These are phyloP conservation scores for Mayetiola destructor DNA, from an alignment of 2,888 invertebrate genomes.

Conservation along the genomic window DNA sequence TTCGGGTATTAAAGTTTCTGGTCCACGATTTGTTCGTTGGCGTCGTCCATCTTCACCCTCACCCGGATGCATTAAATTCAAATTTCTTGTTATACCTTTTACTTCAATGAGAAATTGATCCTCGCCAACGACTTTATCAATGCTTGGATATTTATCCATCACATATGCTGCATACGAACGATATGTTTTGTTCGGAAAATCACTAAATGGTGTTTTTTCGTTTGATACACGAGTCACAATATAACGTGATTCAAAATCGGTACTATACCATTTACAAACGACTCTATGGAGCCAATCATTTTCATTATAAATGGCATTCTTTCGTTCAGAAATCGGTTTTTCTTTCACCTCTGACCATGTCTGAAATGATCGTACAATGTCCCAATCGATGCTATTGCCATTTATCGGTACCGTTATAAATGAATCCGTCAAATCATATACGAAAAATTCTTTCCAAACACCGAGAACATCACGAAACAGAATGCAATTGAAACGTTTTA, in stretches of 20 bases:
- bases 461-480: conserved; percentile 58
- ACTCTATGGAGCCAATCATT: conserved; percentile 56
- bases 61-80: conserved; percentile 29
- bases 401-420: conserved; percentile 39
- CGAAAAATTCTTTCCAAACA: conserved; percentile 45
- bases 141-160: conserved; percentile 48
- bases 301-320: conserved; percentile 38
- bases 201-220: conserved; percentile 47
- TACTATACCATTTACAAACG: conserved; percentile 75
- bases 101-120: conserved; percentile 72
- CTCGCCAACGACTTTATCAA: conserved; percentile 38
- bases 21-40: conserved; percentile 37
- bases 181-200: conserved; percentile 48
- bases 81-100: conserved; percentile 34
- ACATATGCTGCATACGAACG: conserved; percentile 62
- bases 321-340: conserved; percentile 38
- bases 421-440: conserved; percentile 42
- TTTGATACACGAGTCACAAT: conserved; percentile 55
- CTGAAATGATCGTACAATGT: conserved; percentile 37
- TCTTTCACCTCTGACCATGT: conserved; percentile 33
- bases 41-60: conserved; percentile 11
- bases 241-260: conserved; percentile 40
- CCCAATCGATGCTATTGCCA: conserved; percentile 45
- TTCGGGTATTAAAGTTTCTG: conserved; percentile 72
- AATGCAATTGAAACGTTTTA: conserved; percentile 54